Conservation (phyloP, 1,140 invertebrate genomes). For the Drosophila kanapiae region DNA sequence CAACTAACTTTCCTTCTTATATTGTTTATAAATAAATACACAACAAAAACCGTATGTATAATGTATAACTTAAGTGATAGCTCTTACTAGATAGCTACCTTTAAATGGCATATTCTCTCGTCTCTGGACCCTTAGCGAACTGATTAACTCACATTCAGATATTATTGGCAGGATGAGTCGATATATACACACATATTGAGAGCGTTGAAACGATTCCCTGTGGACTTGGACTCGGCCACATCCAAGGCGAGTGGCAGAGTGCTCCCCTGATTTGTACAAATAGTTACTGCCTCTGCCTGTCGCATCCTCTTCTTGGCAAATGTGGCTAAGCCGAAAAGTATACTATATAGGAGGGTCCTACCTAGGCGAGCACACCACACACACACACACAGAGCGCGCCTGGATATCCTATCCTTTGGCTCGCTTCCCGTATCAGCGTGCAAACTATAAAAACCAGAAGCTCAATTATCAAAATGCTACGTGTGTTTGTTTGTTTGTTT, state of each 20-base stretch:
- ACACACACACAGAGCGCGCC: background rate
- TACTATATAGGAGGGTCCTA: background rate
- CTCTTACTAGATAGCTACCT: too few relatives aligned
- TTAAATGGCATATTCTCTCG: too few relatives aligned
- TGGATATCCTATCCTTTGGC: constrained; percentile 21
- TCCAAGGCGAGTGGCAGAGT: background rate
- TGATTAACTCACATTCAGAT: background rate
- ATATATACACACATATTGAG: background rate
- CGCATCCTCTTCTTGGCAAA: background rate
- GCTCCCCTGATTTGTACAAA: constrained; percentile 60
- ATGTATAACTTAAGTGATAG: too few relatives aligned
- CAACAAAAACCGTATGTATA: too few relatives aligned
- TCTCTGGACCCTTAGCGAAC: too few relatives aligned
- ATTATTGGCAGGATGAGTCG: constrained; percentile 1
- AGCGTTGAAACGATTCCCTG: constrained; percentile 13
- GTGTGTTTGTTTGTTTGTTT: constrained; percentile 62
- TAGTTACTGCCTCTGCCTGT: constrained; percentile 36
- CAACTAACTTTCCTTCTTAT: too few relatives aligned
- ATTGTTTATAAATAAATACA: too few relatives aligned
- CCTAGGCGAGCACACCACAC: constrained; percentile 1
- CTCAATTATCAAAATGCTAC: constrained; percentile 81
- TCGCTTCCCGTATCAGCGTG: constrained; percentile 64
- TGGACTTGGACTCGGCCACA: background rate
- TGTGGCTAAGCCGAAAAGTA: constrained; percentile 6
- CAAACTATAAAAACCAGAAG: constrained; percentile 80